Conservation (phyloP, 2,113 vertebrate species). For the Lates calcarifer region DNA sequence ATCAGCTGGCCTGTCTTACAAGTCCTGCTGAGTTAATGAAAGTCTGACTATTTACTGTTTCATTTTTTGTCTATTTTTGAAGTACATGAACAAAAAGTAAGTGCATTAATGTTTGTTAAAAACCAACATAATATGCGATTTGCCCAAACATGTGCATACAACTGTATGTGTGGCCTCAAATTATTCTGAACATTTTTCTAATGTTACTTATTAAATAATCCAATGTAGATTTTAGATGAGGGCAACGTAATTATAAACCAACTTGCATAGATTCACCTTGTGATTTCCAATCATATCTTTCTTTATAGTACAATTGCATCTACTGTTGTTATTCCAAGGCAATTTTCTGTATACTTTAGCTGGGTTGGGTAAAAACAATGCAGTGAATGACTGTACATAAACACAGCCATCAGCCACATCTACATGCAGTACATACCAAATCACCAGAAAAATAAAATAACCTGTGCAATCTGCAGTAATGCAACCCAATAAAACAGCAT, state of each 20-base stretch:
- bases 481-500: neutral
- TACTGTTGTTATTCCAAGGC: conserved; percentile 3
- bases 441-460: conserved; percentile 2
- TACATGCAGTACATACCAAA: neutral
- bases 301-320: conserved; percentile 23
- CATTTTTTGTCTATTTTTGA: too few species aligned
- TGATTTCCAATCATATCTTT: conserved; percentile 20
- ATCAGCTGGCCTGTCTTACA: too few species aligned
- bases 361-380: conserved; percentile 1
- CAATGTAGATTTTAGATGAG: neutral
- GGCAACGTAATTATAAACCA: neutral
- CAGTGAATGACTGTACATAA: neutral
- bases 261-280: conserved; percentile 63
- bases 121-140: too few species aligned
- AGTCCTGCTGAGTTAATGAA: too few species aligned
- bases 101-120: too few species aligned
- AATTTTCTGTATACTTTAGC: neutral
- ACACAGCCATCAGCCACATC: conserved; percentile 16
- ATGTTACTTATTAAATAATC: neutral
- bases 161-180: neutral
- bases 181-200: neutral
- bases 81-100: too few species aligned
- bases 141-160: neutral
- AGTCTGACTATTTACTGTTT: too few species aligned
- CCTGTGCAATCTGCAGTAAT: neutral